phyloP scores from a whole-genome alignment of 2,888 invertebrate species.

The Drosophila quasianomalipes region DNA sequence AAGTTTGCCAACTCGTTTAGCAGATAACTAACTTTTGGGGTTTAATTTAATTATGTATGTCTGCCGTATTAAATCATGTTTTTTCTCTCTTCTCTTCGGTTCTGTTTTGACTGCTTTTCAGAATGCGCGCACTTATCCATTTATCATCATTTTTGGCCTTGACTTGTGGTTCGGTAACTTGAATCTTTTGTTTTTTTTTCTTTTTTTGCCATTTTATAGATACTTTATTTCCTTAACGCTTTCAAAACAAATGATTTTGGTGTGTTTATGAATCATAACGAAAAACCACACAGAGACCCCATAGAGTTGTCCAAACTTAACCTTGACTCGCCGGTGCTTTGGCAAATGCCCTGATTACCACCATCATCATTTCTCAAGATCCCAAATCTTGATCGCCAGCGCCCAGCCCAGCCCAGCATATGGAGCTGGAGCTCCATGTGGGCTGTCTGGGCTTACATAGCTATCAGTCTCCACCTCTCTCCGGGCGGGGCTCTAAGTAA shows the following conservation, averaged over 20 bases:
- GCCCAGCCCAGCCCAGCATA: slow-evolving; percentile 36
- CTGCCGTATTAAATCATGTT: slow-evolving; percentile 15
- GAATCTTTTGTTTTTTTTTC: slow-evolving; percentile 29
- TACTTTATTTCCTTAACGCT: slow-evolving; percentile 45
- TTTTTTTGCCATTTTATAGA: slow-evolving; percentile 16
- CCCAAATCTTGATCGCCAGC: slow-evolving; percentile 31
- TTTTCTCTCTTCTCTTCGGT: slow-evolving; percentile 3
- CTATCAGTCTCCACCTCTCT: slow-evolving; percentile 14
- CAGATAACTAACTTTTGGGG: slow-evolving; percentile 15
- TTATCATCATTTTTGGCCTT: slow-evolving; percentile 49
- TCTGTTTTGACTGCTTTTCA: slow-evolving; percentile 47
- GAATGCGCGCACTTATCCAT: slow-evolving; percentile 34
- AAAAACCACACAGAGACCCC: slow-evolving; percentile 11
- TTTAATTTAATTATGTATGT: slow-evolving; percentile 46
- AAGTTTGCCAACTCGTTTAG: slow-evolving; percentile 28
- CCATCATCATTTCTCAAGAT: slow-evolving; percentile 48
- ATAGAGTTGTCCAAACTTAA: slow-evolving; percentile 32
- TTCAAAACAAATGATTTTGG: slow-evolving; percentile 31
- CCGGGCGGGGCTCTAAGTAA: slow-evolving; percentile 54
- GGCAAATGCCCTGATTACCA: slow-evolving; percentile 58
- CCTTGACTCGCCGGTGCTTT: slow-evolving; percentile 49
- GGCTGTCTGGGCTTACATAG: slow-evolving; percentile 40
- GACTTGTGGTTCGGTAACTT: slow-evolving; percentile 33
- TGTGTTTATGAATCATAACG: slow-evolving; percentile 36
- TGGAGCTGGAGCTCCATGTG: slow-evolving; percentile 21